Evolutionary conservation across 2,888 invertebrate species (phyloP).

Genomic region (Villa cingulata): DNA sequence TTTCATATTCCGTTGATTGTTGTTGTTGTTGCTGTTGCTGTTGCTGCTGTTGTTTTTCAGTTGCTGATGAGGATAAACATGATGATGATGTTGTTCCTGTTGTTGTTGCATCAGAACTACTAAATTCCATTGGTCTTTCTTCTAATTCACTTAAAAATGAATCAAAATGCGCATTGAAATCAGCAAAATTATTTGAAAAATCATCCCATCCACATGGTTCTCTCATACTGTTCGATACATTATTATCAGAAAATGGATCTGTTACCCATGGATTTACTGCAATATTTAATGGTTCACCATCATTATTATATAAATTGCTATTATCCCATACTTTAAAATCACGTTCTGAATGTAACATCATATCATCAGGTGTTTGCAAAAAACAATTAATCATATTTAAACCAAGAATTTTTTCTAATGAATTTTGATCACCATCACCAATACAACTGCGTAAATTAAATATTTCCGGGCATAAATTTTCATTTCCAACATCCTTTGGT

Average conservation of each 20-base stretch:
- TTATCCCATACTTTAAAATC: conserved; percentile 5
- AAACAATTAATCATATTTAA: conserved; percentile 4
- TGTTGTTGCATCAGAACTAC: not conserved
- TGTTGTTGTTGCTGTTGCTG: too few relatives aligned
- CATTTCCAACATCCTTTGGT: conserved; percentile 24
- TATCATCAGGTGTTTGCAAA: not conserved
- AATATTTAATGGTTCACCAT: conserved; percentile 3
- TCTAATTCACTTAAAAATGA: conserved; percentile 26
- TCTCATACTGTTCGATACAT: not conserved
- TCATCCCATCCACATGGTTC: conserved; percentile 21
- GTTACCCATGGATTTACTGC: conserved; percentile 25
- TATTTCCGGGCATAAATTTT: conserved; percentile 15
- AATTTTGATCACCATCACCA: not conserved
- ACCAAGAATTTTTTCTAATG: not conserved
- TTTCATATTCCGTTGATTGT: too few relatives aligned
- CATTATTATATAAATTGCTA: not conserved
- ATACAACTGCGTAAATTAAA: not conserved
- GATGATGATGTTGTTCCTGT: not conserved
- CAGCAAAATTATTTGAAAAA: conserved; percentile 32
- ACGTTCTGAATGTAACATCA: not conserved
- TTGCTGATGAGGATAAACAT: not conserved
- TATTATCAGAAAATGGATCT: conserved; percentile 11
- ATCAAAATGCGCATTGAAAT: conserved; percentile 33
- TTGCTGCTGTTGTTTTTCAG: not conserved
- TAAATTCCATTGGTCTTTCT: conserved; percentile 10